phyloP scores from a whole-genome alignment of 2,797 vertebrate species.

The Iguana delicatissima region DNA sequence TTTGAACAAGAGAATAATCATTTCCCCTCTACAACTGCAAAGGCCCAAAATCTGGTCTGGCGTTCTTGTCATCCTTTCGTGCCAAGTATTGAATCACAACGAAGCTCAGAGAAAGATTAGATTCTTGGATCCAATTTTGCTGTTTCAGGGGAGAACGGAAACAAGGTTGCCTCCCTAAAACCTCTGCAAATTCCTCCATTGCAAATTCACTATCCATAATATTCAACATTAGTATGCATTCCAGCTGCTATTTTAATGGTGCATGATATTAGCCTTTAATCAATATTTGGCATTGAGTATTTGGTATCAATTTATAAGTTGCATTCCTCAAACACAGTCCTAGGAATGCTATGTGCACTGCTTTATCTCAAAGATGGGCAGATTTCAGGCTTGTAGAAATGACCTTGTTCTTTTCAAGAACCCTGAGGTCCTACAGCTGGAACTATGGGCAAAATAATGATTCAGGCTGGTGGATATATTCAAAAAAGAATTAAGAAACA shows the following conservation, averaged over 20 bases:
- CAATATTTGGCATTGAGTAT: background rate
- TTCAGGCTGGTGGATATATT: background rate
- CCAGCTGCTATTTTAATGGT: background rate
- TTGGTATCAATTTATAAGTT: background rate
- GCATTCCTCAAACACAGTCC: background rate
- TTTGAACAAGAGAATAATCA: conserved; percentile 27
- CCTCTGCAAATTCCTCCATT: conserved; percentile 26
- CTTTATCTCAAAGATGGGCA: background rate
- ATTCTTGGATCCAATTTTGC: conserved; percentile 27
- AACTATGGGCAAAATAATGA: background rate
- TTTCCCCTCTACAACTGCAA: conserved; percentile 21
- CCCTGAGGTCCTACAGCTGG: background rate
- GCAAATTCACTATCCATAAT: conserved; percentile 15
- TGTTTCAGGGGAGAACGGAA: conserved; percentile 16
- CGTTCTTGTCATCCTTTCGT: background rate
- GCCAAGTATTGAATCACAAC: conserved; percentile 38
- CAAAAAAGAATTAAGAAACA: too few relatives aligned
- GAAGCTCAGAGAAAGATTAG: conserved; percentile 30
- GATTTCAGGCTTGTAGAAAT: background rate
- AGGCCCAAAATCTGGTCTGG: conserved; percentile 17
- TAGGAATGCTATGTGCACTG: too few relatives aligned
- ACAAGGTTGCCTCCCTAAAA: conserved; percentile 27
- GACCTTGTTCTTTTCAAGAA: background rate
- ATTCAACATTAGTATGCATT: background rate
- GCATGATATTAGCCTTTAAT: background rate